Evolutionary conservation across 1,140 invertebrate species (phyloP), one percentile per base, ranked within the genome.

Genomic region (Diuraphis noxia): DNA sequence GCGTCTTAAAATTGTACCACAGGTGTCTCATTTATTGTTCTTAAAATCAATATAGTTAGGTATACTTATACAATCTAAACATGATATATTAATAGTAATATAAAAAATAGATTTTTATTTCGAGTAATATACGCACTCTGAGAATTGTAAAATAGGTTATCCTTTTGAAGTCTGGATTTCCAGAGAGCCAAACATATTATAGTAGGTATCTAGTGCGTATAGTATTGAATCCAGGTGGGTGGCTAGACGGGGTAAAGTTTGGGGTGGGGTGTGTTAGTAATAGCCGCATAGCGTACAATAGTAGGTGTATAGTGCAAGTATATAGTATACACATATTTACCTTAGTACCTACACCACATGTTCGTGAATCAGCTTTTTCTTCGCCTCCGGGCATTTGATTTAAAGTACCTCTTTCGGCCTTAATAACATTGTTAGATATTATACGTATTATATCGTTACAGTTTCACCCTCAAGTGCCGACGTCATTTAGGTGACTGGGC

Each of bases 371-470:
- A 72, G 56, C 56, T 72, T 72, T 72, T 72, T 72, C 56, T 72
- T 10, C n/a, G 56, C 56, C n/a, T n/a, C 56, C 56, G 56, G 56
- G n/a, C 56, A 72, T 21, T n/a, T 72, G 30, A 63, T 63, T n/a
- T 63, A 63, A 63, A 72, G 56, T 72, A 72, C 56, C 13, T 72
- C 56, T 63, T n/a, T n/a, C 30, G 30, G 30, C 4, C 56, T 72
- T 72, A 72, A 72, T 72, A 72, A 72, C 56, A n/a, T 72, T 72
- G 56, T 72, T 72, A n/a, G 56, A 72, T n/a, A 72, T 72, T 72
- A 72, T 72, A 72, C 30, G 56, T 72, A 72, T n/a, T 72, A 72
- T 72, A 72, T 72, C 56, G 56, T 72, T 72, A 72, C 56, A 17
- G 10, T 72, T n/a, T n/a, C 30, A 25, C 56, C 56, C 56, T 3